Percentiles rank a stretch among this genome's conserved stretches.
Evolutionary conservation across 2,797 vertebrate genomes (phyloP).

Genomic region (Phylloscopus collybita): DNA sequence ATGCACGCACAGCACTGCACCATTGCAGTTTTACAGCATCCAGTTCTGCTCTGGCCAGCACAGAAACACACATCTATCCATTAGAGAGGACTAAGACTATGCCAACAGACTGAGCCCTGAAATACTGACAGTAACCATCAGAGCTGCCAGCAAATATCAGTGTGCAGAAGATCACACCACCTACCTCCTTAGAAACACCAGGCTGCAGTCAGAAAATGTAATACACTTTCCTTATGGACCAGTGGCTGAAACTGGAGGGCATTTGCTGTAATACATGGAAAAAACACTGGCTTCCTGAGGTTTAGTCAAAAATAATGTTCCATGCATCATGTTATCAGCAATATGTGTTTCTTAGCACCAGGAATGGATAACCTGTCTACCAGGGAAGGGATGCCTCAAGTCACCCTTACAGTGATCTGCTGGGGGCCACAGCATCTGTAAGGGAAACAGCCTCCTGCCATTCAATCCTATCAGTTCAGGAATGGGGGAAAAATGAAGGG

Average conservation of each 20-base stretch:
- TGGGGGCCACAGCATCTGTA: background rate
- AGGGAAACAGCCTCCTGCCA: background rate
- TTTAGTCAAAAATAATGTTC: background rate
- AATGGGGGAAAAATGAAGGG: background rate
- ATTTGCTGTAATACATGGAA: background rate
- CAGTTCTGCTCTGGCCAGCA: background rate
- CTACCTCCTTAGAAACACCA: background rate
- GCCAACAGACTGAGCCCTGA: background rate
- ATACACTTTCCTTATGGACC: background rate
- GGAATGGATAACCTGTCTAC: background rate
- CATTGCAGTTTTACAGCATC: background rate
- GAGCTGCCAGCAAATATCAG: background rate
- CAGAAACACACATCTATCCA: background rate
- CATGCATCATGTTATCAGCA: background rate
- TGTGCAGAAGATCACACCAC: background rate
- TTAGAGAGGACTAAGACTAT: background rate
- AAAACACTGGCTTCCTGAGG: background rate
- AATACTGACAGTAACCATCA: background rate
- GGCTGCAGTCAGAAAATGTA: background rate
- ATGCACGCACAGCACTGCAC: accelerated
- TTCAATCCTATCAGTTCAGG: background rate
- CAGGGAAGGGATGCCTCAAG: background rate
- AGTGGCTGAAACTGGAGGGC: background rate
- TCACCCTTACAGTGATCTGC: background rate
- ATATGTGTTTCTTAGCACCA: background rate